These are phyloP conservation scores for Mungos mungo DNA, from an alignment of 2,113 vertebrate genomes.

Conservation along the genomic window DNA sequence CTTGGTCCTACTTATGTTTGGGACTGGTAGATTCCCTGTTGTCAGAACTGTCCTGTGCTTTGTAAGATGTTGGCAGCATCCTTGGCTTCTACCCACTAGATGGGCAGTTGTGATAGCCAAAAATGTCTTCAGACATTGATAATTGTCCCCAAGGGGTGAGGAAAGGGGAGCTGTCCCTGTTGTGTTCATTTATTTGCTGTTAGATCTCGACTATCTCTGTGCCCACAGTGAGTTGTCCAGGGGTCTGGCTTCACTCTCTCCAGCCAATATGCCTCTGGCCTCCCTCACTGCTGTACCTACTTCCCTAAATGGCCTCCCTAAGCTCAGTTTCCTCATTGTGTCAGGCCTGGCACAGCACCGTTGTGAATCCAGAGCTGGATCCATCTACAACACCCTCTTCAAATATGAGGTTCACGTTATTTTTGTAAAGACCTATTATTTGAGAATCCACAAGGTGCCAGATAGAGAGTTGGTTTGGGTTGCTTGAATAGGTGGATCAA, in stretches of 20 bases:
- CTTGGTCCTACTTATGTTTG: not conserved
- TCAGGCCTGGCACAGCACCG: not conserved
- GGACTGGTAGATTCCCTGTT: not conserved
- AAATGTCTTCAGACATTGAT: not conserved
- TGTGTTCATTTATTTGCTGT: not conserved
- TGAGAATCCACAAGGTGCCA: not conserved
- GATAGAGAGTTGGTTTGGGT: not conserved
- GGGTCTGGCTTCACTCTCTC: not conserved
- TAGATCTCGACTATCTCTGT: not conserved
- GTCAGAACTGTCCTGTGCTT: not conserved
- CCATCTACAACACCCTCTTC: not conserved
- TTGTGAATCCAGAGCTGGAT: not conserved
- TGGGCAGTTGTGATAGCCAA: not conserved
- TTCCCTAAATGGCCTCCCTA: not conserved
- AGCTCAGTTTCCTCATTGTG: not conserved
- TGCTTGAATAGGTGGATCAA: not conserved
- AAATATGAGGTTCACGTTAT: not conserved
- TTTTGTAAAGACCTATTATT: not conserved
- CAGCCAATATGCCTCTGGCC: not conserved
- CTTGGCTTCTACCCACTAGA: not conserved
- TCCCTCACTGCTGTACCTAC: not conserved
- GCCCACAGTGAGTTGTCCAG: fast-evolving
- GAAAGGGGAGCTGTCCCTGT: not conserved
- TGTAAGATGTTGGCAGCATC: not conserved
- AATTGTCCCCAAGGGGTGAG: fast-evolving